These are phyloP conservation scores for Creontiades dilutus DNA, from an alignment of 2,888 invertebrate genomes.

Conservation along the genomic window DNA sequence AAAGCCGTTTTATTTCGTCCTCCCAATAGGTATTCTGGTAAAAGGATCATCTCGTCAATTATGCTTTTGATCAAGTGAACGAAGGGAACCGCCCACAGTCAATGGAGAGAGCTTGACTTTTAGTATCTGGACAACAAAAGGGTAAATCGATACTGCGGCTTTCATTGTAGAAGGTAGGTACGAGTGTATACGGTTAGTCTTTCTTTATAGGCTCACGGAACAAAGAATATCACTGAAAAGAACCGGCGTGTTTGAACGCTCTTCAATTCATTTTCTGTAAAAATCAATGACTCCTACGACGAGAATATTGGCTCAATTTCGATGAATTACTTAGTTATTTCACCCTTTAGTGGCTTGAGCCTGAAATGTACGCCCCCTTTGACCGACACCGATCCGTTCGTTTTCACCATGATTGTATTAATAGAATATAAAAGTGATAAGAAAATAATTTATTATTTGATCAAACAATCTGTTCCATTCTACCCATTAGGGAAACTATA, in stretches of 20 bases:
- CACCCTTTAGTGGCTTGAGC: too few species aligned
- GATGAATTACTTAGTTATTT: neutral
- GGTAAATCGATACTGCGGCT: conserved; percentile 1
- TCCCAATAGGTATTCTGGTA: too few species aligned
- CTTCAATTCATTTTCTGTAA: neutral
- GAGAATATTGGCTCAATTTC: neutral
- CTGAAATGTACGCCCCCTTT: too few species aligned
- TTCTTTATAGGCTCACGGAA: neutral
- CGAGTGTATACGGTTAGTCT: neutral
- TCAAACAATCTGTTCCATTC: too few species aligned
- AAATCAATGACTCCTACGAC: neutral
- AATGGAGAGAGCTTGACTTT: neutral
- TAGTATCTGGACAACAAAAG: neutral
- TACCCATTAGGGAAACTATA: too few species aligned
- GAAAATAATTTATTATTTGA: too few species aligned
- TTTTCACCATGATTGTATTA: too few species aligned
- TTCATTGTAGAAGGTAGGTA: neutral
- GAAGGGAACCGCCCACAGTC: neutral
- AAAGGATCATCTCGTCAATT: too few species aligned
- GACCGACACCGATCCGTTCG: too few species aligned
- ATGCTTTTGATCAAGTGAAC: too few species aligned
- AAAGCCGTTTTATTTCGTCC: too few species aligned
- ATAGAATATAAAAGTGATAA: too few species aligned
- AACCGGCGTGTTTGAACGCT: neutral
- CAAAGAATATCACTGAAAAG: conserved; percentile 1